Conservation (phyloP, 2,888 invertebrate species). For the Campoplex capitator region DNA sequence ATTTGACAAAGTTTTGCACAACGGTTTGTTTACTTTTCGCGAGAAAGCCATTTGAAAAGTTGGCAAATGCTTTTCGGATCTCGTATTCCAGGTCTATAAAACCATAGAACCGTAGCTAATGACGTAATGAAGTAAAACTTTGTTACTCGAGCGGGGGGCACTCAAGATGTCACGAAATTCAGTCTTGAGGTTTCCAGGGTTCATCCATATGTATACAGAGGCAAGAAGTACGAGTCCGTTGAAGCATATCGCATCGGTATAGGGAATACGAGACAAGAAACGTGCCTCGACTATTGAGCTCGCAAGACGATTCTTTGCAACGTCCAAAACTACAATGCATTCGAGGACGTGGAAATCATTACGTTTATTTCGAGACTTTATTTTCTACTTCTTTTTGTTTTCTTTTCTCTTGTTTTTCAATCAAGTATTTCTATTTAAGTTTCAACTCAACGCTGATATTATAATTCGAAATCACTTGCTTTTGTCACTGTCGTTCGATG, state of each 20-base stretch:
- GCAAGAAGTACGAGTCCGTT: slow-evolving; percentile 26
- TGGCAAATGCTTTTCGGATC: slow-evolving; percentile 15
- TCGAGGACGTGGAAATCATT: slow-evolving; percentile 10
- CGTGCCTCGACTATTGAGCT: slow-evolving; percentile 56
- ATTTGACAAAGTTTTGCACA: not conserved
- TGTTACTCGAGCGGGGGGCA: slow-evolving; percentile 37
- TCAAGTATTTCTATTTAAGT: not conserved
- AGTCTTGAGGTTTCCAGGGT: slow-evolving; percentile 31
- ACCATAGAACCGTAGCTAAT: slow-evolving; percentile 41
- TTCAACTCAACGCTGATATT: not conserved
- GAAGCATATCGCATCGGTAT: not conserved
- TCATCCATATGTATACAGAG: slow-evolving; percentile 8
- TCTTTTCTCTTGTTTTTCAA: not conserved
- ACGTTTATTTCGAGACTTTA: slow-evolving; percentile 2
- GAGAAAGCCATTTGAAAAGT: not conserved
- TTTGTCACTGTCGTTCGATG: not conserved
- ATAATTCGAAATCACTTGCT: not conserved
- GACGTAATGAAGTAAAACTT: slow-evolving; percentile 55
- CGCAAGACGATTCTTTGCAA: slow-evolving; percentile 11
- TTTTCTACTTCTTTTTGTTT: not conserved
- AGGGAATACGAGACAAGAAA: slow-evolving; percentile 25
- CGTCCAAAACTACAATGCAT: slow-evolving; percentile 27
- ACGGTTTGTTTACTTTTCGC: not conserved
- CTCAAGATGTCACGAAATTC: slow-evolving; percentile 58
- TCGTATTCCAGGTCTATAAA: slow-evolving; percentile 35